Base-by-base conservation (phyloP, 30 jellyfish, hydroid and myxozoan species). In the Aurelia aurita region DNA sequence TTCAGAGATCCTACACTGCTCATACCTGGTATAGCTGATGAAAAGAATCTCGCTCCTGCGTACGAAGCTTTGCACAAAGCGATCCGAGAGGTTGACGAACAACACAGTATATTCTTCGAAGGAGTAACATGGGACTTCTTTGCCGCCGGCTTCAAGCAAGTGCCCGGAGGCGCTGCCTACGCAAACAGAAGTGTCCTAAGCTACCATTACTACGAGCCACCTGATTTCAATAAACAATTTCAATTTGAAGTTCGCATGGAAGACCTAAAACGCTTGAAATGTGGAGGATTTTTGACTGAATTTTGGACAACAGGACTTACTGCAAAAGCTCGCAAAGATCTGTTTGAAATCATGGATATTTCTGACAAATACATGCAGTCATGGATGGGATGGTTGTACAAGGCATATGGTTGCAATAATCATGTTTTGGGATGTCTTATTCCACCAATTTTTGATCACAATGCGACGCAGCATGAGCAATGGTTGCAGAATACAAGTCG, bases 341-440 rank as follows among this genome's bases (percentile, higher is more conserved):
- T 93, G 98, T 74, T 71, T 57, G 92, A 87, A 58, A 67, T 93
- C 63, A 65, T 93, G 71, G 97, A 87, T 77, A 58, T 87, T 0
- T 61, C 96, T 31, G 98, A 93, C 59, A 53, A 67, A 51, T 78
- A 87, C 81, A 87, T 88, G 87, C 98, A 88, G 72, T 87, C 97
- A 29, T 93, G 98, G 98, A 95, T 87, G 90, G 98, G 98, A 11
- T 93, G 98, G 98, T 46, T 93, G 62, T 93, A 93, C 84, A 93
- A 93, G 71, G 91, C 97, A 69, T 93, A 93, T 76, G 97, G 98
- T 15, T 93, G 98, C 65, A 75, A 82, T 46, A 82, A 68, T 39
- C 47, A 58, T 21, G 81, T 74, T 15, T 34, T 88, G 29, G 98
- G 96, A 54, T 93, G 98, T 72, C 26, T 68, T 46, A 77, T 77